Evolutionary conservation across 2,888 invertebrate genomes (phyloP).

Genomic region (Trachelus tabidus): DNA sequence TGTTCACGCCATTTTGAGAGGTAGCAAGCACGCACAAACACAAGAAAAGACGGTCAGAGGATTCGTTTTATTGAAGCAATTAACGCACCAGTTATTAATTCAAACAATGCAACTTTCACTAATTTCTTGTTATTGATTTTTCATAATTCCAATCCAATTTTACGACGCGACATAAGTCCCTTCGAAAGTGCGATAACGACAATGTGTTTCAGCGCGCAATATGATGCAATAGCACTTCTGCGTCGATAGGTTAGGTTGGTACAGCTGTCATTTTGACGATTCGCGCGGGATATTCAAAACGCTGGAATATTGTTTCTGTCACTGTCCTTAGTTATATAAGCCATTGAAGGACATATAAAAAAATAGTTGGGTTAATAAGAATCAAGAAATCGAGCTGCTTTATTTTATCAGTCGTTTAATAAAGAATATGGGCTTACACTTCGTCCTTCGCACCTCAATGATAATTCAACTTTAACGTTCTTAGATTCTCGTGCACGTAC

Average conservation of each 20-base stretch:
- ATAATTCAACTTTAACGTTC: constrained; percentile 2
- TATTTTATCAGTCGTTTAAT: constrained; percentile 39
- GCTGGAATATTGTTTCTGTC: neutral
- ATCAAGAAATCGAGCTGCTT: neutral
- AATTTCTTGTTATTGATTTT: neutral
- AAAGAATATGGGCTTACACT: constrained; percentile 43
- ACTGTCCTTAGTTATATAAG: neutral
- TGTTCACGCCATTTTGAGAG: constrained; percentile 57
- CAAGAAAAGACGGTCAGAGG: constrained; percentile 18
- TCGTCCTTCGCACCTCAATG: constrained; percentile 15
- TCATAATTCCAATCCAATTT: constrained; percentile 33
- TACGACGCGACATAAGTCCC: constrained; percentile 39
- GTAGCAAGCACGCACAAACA: constrained; percentile 50
- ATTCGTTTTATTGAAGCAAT: neutral
- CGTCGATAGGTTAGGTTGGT: constrained; percentile 36
- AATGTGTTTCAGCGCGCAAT: constrained; percentile 50
- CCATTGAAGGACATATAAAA: neutral
- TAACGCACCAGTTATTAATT: neutral
- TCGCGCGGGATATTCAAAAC: constrained; percentile 37
- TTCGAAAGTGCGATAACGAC: constrained; percentile 33
- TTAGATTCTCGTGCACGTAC: neutral
- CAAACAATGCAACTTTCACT: neutral
- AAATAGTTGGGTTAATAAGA: neutral
- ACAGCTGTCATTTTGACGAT: constrained; percentile 27
- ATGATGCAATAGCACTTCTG: constrained; percentile 49